Evolutionary conservation across 2,797 vertebrate species (phyloP), one percentile per base, ranked within the genome.

Genomic region (Allobates femoralis): DNA sequence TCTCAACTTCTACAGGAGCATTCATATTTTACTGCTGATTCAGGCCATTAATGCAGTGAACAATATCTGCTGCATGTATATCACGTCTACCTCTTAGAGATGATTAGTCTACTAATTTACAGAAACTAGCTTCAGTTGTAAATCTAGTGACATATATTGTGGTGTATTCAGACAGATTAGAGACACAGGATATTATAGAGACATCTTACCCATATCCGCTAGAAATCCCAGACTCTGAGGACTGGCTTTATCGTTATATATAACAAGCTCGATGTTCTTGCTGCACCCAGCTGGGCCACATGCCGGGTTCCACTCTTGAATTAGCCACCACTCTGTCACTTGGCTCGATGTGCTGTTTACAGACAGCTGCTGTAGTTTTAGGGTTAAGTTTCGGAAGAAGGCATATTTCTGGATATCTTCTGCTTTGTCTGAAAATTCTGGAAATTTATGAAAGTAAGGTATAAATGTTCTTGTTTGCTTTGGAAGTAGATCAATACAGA

Each of bases 181-280:
- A 5, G 56, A 58, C 56, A 7, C n/a, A 7, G 21, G 12, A 30
- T 21, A 11, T 14, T 46, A 46, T 15, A 1, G 15, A 46, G 34
- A 74, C 12, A 2, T 32, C 95, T 73, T 91, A 95, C 96, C 96
- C 93, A 0, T 96, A 94, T 91, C 95, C 96, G 93, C 95, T 83
- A 96, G 91, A 86, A 96, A 96, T 67, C 95, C 95, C 90, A 96
- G 90, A 83, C 95, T 96, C 82, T 94, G 90, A 19, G 96, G 96
- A 88, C 96, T 97, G 91, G 96, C 96, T 92, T 96, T 96, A 89
- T 97, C 96, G 16, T 89, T 96, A 89, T 93, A 94, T 80, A 96
- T 91, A 30, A 94, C 76, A 0, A 96, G 90, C 89, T 96, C 93
- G 12, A 96, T 95, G 88, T 89, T 95, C 73, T 91, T 89, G 86